Evolutionary conservation across 1,140 invertebrate genomes (phyloP), one percentile per base, ranked within the genome.

Genomic region (Uloborus diversus): DNA sequence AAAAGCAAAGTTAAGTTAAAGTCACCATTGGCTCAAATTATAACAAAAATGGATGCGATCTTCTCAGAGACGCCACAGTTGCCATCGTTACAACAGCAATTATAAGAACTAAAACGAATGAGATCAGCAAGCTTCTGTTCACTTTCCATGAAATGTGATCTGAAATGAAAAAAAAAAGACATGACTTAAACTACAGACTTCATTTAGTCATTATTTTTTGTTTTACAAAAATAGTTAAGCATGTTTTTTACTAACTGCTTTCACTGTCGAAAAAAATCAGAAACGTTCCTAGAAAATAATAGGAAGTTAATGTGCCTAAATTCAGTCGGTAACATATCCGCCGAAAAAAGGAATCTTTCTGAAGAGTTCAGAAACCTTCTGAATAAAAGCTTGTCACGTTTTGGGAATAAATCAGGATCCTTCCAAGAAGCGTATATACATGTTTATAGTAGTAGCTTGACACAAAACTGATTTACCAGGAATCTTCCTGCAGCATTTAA

Each of bases 31-130:
- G n/a, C n/a, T n/a, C 13, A 27, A 75, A 2, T 27, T 62, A 62
- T 32, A 75, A 49, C 20, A 76, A 61, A 17, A 76, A 65, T 2
- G 73, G 73, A 28, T 28, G 73, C 0, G 73, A 65, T 28, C 73
- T 64, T 37, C 73, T 42, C 1, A 76, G 20, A 17, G 56, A 0
- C 1, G 73, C 73, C 9, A 61, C 73, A n/a, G 62, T 25, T 1
- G 13, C 61, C 3, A 76, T 13, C 3, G 62, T 56, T 25, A 65
- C 3, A n/a, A 65, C 37, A 13, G 73, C 59, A 30, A 76, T 53
- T 1, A 14, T 53, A 7, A 76, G 23, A 17, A 76, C 28, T 3
- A 76, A 30, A 13, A 76, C 2, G 1, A 61, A 76, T 2, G 61
- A 65, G 5, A 76, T 57, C 23, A 76, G 27, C 9, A 76, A n/a